phyloP scores from a whole-genome alignment of 2,888 invertebrate genomes.

The Monopis laevigella region DNA sequence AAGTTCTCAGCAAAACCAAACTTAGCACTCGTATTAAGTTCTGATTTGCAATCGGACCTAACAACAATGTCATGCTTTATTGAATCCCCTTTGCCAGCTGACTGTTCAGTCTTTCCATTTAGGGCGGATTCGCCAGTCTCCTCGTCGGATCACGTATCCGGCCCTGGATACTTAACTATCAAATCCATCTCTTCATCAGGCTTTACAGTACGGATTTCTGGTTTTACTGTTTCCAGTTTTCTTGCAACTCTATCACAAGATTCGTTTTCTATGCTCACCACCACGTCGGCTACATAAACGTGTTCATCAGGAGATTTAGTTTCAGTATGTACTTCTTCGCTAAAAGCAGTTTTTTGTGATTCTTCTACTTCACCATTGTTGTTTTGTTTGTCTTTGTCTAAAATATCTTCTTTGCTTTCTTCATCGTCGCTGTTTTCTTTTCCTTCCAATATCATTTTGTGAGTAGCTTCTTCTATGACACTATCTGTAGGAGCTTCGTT shows the following conservation, averaged over 20 bases:
- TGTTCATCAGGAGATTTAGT: constrained; percentile 43
- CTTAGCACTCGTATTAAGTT: constrained; percentile 41
- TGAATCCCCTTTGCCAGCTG: constrained; percentile 24
- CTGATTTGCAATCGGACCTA: constrained; percentile 31
- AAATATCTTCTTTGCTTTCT: constrained; percentile 30
- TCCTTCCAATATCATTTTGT: constrained; percentile 55
- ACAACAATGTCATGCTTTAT: constrained; percentile 20
- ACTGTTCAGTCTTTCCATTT: constrained; percentile 42
- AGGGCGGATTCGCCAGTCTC: constrained; percentile 30
- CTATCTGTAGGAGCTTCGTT: constrained; percentile 69
- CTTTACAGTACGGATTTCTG: constrained; percentile 41
- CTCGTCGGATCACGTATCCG: constrained; percentile 65
- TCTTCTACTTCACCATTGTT: constrained; percentile 32
- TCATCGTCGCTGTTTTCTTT: constrained; percentile 54
- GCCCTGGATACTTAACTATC: constrained; percentile 54
- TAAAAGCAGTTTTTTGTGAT: constrained; percentile 30
- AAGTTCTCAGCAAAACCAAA: constrained; percentile 54
- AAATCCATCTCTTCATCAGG: constrained; percentile 57
- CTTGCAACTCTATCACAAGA: constrained; percentile 40
- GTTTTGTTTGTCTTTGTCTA: constrained; percentile 45
- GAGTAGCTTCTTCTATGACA: constrained; percentile 57
- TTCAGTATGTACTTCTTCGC: constrained; percentile 31
- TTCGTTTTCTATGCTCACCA: constrained; percentile 57
- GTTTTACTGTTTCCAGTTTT: constrained; percentile 37
- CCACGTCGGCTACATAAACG: constrained; percentile 46